Base-by-base conservation (phyloP, 2,888 invertebrate species). In the Amphipoea oculea region DNA sequence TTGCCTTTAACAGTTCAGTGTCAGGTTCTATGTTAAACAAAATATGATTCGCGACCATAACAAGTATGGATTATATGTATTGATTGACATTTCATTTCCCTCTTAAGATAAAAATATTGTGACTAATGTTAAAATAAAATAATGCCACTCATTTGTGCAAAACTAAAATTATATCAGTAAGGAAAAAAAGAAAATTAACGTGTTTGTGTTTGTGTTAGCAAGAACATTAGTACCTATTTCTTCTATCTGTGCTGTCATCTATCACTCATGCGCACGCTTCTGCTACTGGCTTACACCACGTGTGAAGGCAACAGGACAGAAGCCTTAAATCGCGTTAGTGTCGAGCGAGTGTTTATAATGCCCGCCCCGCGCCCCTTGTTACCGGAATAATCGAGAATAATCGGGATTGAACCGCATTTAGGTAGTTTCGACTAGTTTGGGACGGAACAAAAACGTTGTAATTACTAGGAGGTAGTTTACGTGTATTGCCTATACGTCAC, bases 311-410 rank as follows among this genome's bases (percentile, higher is more conserved):
- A 90, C 90, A 90, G 91, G 90, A 90, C 90, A 91, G 92, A 85
- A 94, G 94, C 94, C 93, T 92, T 94, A 95, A 94, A 95, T 95
- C 95, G 95, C 92, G 93, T 95, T 94, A 94, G 94, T 93, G 94
- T 94, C 95, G 93, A 94, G 92, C 94, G 94, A 95, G 94, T 95
- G 95, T 95, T 95, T 95, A 94, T 95, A 94, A 93, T 92, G 88
- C 92, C 86, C 90, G 88, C 89, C 86, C 87, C 86, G 85, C 88
- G 81, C 90, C 84, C 84, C 89, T 89, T 90, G 91, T 90, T 91
- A 83, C 91, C 85, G 89, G 87, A 91, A 93, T 94, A 93, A 93
- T 93, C 92, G 90, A 85, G 90, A 90, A 90, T 92, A 91, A 92
- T 91, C 90, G 86, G 87, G 86, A 85, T 77, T 85, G 88, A 90